A percentile compares a stretch with the other conserved stretches of the same genome.
Evolutionary conservation across 1,140 invertebrate species (phyloP).

Genomic region (Holotrichia oblita): DNA sequence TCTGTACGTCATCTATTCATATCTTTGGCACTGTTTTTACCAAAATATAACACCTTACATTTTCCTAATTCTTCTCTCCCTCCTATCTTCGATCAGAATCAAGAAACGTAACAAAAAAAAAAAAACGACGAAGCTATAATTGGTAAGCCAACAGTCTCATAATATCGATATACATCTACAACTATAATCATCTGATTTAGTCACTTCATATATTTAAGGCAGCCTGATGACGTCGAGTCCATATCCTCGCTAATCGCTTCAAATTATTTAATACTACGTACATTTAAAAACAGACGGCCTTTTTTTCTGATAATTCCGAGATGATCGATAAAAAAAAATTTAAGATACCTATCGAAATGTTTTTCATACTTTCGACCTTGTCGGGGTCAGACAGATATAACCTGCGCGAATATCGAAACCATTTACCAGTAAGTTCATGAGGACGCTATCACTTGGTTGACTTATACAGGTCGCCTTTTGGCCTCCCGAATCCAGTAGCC

Average conservation of each 20-base stretch:
- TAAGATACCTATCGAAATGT: constrained; percentile 10
- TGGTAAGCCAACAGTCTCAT: constrained; percentile 16
- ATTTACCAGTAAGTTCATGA: constrained; percentile 91
- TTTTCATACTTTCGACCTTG: constrained; percentile 49
- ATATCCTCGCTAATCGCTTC: too few species aligned
- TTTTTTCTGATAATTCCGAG: too few species aligned
- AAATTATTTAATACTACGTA: too few species aligned
- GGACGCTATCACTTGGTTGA: constrained; percentile 75
- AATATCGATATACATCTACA: background rate
- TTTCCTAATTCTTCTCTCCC: background rate
- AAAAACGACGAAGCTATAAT: constrained; percentile 3
- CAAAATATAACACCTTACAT: background rate
- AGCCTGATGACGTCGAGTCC: background rate
- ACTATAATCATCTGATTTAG: background rate
- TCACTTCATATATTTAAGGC: background rate
- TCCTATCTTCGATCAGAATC: background rate
- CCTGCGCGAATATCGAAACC: constrained; percentile 91
- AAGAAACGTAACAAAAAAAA: background rate
- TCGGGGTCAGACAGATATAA: constrained; percentile 83
- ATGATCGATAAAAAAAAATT: background rate
- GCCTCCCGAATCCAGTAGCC: constrained; percentile 55
- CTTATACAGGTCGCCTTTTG: constrained; percentile 57
- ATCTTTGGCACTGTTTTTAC: constrained; percentile 23
- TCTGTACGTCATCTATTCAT: background rate
- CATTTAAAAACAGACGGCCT: too few species aligned